Base-by-base conservation (phyloP, 64 coral and sea anemone species). In the Cladopsammia gracilis region DNA sequence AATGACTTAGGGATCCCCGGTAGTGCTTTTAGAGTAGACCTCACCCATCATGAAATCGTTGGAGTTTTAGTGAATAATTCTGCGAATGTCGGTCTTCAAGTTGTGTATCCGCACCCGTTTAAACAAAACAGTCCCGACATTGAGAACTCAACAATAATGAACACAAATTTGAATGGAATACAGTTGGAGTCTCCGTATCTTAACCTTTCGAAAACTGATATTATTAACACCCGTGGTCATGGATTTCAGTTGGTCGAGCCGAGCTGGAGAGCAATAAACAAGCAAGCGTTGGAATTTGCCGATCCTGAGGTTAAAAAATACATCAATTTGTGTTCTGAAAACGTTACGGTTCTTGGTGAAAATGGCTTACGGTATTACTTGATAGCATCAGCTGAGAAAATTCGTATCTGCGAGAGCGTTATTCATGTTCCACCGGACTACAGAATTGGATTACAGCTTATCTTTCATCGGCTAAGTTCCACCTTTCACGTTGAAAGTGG, bases 21-120 rank as follows among this genome's bases (percentile, higher is more conserved):
- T 58, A 83, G 61, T 77, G 86, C 85, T 16, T 43, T 96, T 6
- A 77, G 95, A 58, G 60, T 96, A 7, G 95, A 96, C 64, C 82
- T 61, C 43, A 78, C 83, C 75, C 51, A 79, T 9, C 90, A 96
- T 58, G 85, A 93, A 14, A 77, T 96, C 10, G 84, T 48, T 62
- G 65, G 73, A 6, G 50, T 96, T 12, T 57, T 62, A 4, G 81
- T 93, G 14, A 45, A 86, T 52, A 87, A 90, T 60, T 93, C 95
- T 4, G 67, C 60, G 7, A 76, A 68, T 3, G 82, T 85, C 4
- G 95, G 90, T 13, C 7, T 93, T 24, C 76, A 93, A 73, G 67
- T 93, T 23, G 71, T 93, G 20, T 90, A 93, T 72, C n/a, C 70
- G 25, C 66, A 79, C 20, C 76, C 91, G 19, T 84, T 93, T 58